Conservation (phyloP, 1,140 invertebrate genomes). For the Drosophila gunungcola region DNA sequence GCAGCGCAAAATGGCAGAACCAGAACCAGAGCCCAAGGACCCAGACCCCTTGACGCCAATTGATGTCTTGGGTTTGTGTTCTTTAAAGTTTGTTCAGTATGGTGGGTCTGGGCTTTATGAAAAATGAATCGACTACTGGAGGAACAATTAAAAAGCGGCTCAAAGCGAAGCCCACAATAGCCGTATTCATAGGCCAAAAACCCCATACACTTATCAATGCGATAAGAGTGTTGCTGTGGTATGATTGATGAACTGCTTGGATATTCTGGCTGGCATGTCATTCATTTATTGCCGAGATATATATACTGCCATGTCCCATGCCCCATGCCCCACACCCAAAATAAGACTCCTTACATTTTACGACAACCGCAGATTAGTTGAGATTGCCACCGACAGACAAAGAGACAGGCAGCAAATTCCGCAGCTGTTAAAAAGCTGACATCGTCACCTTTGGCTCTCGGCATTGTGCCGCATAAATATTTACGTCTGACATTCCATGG, state of each 20-base stretch:
- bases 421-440: slow-evolving; percentile 81
- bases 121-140: slow-evolving; percentile 55
- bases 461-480: slow-evolving; percentile 78
- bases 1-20: slow-evolving; percentile 26
- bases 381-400: slow-evolving; percentile 64
- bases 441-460: slow-evolving; percentile 72
- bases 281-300: slow-evolving; percentile 70
- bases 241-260: slow-evolving; percentile 70
- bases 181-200: slow-evolving; percentile 21
- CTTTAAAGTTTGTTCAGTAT: slow-evolving; percentile 62
- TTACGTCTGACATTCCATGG: slow-evolving; percentile 70
- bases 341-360: slow-evolving; percentile 55
- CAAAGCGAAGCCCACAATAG: slow-evolving; percentile 8
- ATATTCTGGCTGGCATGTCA: slow-evolving; percentile 50
- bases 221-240: slow-evolving; percentile 58
- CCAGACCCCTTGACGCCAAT: slow-evolving; percentile 64
- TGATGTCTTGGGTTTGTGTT: slow-evolving; percentile 41
- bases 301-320: neutral
- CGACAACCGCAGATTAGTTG: slow-evolving; percentile 78
- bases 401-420: slow-evolving; percentile 79
- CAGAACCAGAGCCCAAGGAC: slow-evolving; percentile 18
- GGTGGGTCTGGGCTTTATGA: slow-evolving; percentile 35
- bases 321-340: neutral
- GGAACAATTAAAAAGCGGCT: slow-evolving; percentile 66
- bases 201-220: slow-evolving; percentile 24